Conservation (phyloP, 2,113 vertebrate genomes). For the Thalassarche chlororhynchos region DNA sequence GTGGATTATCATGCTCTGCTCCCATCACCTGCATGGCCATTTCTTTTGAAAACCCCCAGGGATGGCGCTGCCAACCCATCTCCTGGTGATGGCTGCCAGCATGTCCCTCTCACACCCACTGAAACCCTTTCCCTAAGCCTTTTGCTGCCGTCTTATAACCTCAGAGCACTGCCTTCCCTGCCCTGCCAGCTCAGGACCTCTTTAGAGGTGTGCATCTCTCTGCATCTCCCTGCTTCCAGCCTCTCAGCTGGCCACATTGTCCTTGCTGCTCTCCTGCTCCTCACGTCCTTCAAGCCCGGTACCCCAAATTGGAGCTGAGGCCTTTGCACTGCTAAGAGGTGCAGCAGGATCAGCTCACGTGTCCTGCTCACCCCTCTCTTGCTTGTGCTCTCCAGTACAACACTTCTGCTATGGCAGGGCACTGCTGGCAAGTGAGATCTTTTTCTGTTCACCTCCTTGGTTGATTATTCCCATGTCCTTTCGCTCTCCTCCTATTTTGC, state of each 20-base stretch:
- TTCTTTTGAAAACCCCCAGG: not conserved
- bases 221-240: not conserved
- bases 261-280: not conserved
- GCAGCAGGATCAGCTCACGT: not conserved
- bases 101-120: not conserved
- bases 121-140: not conserved
- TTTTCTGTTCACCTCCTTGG: not conserved
- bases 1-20: not conserved
- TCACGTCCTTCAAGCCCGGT: fast-evolving
- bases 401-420: not conserved
- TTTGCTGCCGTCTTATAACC: not conserved
- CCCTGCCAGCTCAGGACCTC: not conserved
- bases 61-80: not conserved
- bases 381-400: not conserved
- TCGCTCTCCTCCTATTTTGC: not conserved
- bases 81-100: not conserved
- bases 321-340: not conserved
- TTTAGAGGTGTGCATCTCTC: not conserved
- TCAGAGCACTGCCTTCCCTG: not conserved
- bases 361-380: not conserved
- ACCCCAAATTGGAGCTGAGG: not conserved
- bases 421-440: not conserved
- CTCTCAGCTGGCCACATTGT: not conserved
- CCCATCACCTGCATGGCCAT: not conserved
- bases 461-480: not conserved